Base-by-base conservation (phyloP, 2,888 invertebrate species). In the Drosophila rellima region DNA sequence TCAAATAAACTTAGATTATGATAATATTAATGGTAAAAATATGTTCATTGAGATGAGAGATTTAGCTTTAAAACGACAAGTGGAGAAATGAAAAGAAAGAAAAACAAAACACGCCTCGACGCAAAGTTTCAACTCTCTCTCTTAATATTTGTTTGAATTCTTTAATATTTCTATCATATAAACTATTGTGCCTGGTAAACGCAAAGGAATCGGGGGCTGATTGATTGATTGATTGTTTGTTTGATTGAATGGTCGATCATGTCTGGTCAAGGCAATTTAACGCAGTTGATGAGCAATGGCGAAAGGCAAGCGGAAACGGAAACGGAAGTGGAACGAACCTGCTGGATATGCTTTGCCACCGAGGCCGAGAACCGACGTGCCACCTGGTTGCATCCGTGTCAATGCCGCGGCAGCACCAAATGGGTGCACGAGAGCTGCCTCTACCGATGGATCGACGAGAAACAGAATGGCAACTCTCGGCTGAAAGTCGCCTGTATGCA, bases 311-410 rank as follows among this genome's bases (percentile, higher is more conserved):
- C 11, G 47, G 47, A 18, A 7, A 1, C 15, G 23, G 44, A n/a
- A 15, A 17, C 17, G 29, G 54, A 54, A 35, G 1, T 15, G 18
- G 92, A 91, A 40, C 91, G 95, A 65, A 95, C 96, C 74, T 99
- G 99, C 92, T 99, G 99, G 98, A 98, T 99, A 40, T 99, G 99
- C 93, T 98, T 98, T 93, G 98, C 97, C 11, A 97, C 97, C 0
- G 98, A 98, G 78, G 97, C 97, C 72, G 99, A 99, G 91, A 98
- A 98, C 90, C 94, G 94, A 29, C 93, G 95, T 15, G 97, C 97
- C 10, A 95, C 95, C 3, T 99, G 99, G 99, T 97, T 98, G 4
- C 96, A 97, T 90, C 99, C 99, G 2, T 99, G 99, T 91, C 96
- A 96, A 89, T 98, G 99, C 92, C 95, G 96, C 80, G 99, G 98